Base-by-base conservation (phyloP, 2,113 vertebrate genomes). In the Oreochromis spilurus region DNA sequence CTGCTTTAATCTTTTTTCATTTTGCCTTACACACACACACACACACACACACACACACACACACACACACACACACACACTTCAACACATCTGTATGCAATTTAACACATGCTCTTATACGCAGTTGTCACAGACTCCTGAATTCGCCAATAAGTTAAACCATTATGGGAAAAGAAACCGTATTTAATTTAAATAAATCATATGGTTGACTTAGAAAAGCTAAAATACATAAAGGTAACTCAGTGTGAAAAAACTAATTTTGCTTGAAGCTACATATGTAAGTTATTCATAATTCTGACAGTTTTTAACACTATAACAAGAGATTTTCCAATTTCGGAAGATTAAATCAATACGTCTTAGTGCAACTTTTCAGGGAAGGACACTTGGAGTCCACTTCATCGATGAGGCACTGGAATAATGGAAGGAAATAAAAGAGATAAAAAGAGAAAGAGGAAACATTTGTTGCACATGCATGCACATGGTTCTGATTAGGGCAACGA, bases 331-430 rank as follows among this genome's bases (percentile, higher is more conserved):
- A 75, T 48, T 48, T 75, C 70, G 48, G 24, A 75, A 48, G 26
- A 75, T 29, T 4, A 48, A 75, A 48, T 50, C 24, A 29, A 5
- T 48, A 75, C 70, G 0, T 72, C 21, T 72, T 0, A 24, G 21
- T 72, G 40, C 21, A 16, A 6, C 21, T 4, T 16, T 24, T 52
- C 12, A n/a, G 9, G 54, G 5, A 10, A 38, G 16, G 14, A 48
- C 40, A 72, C 10, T 78, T 43, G 48, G 31, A 82, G 21, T 6
- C 31, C 77, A 31, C 38, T 86, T 29, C 45, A 58, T 53, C 50
- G 38, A 2, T 34, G 58, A 83, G 10, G 5, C 48, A 90, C 53
- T 87, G 19, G 81, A 86, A 86, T 90, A 88, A 92, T 87, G 88
- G 83, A 67, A 57, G 36, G 17, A 85, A 84, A 38, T 57, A 65